Conservation (phyloP, 2,797 vertebrate species). For the Carcharodon carcharias region DNA sequence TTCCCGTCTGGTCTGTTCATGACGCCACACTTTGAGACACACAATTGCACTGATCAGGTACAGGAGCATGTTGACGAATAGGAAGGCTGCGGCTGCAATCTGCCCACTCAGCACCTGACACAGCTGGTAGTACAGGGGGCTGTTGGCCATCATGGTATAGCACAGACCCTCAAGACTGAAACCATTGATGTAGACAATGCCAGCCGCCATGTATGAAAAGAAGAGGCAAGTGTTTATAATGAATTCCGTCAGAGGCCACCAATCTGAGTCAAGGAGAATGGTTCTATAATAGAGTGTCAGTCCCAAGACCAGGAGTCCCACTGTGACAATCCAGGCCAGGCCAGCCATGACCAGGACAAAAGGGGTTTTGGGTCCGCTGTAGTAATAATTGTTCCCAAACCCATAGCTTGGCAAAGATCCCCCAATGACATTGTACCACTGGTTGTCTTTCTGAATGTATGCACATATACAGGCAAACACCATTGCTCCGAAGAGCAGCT, state of each 20-base stretch:
- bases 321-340: slow-evolving; percentile 61
- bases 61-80: slow-evolving; percentile 61
- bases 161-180: slow-evolving; percentile 68
- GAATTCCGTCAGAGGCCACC: slow-evolving; percentile 70
- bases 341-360: slow-evolving; percentile 59
- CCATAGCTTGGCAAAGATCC: slow-evolving; percentile 45
- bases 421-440: slow-evolving; percentile 62
- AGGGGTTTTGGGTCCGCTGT: slow-evolving; percentile 65
- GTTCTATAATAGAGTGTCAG: slow-evolving; percentile 67
- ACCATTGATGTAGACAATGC: slow-evolving; percentile 66
- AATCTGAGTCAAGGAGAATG: slow-evolving; percentile 64
- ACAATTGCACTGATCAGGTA: slow-evolving; percentile 60
- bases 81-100: slow-evolving; percentile 62
- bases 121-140: slow-evolving; percentile 56
- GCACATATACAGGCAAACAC: slow-evolving; percentile 64
- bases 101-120: slow-evolving; percentile 64
- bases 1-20: slow-evolving; percentile 49
- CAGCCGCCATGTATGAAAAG: slow-evolving; percentile 64
- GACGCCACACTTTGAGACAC: slow-evolving; percentile 64
- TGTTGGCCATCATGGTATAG: slow-evolving; percentile 55
- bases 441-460: slow-evolving; percentile 67
- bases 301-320: slow-evolving; percentile 58
- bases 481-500: slow-evolving; percentile 68
- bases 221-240: slow-evolving; percentile 60
- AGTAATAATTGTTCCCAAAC: slow-evolving; percentile 49